Percentiles rank a stretch among this genome's conserved stretches.
Conservation (phyloP, 35 echinoderm and acorn worm species). For the Ophioderma brevispina region DNA sequence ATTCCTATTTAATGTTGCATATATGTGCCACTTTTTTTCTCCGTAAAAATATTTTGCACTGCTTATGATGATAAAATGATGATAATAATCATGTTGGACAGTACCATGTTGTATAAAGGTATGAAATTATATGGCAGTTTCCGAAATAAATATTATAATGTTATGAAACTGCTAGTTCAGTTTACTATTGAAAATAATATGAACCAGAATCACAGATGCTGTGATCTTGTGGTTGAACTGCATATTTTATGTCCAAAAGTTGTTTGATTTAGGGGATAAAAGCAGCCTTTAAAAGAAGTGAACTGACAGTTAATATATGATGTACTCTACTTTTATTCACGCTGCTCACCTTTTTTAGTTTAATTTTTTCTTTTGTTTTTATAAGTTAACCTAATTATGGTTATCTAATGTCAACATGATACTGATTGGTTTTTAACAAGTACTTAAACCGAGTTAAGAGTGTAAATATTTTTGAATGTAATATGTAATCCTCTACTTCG, state of each 20-base stretch:
- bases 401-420: not conserved
- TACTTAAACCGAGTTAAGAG: not conserved
- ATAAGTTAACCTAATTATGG: not conserved
- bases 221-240: not conserved
- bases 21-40: not conserved
- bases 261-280: not conserved
- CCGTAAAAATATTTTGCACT: not conserved
- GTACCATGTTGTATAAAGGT: not conserved
- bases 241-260: not conserved
- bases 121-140: not conserved
- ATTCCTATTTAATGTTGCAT: not conserved
- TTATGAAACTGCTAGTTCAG: not conserved
- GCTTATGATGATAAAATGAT: not conserved
- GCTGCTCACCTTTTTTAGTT: not conserved
- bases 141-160: not conserved
- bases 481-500: not conserved
- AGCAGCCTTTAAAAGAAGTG: not conserved
- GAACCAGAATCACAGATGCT: not conserved
- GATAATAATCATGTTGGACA: not conserved
- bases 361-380: not conserved
- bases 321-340: not conserved
- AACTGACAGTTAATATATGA: not conserved
- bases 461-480: slow-evolving; percentile 14
- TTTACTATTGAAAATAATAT: not conserved
- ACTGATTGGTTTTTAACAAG: slow-evolving; percentile 9